Percentiles rank a stretch among this genome's conserved stretches.
These are phyloP conservation scores for Aulostomus chinensis DNA, from an alignment of 2,797 vertebrate species.

Conservation along the genomic window DNA sequence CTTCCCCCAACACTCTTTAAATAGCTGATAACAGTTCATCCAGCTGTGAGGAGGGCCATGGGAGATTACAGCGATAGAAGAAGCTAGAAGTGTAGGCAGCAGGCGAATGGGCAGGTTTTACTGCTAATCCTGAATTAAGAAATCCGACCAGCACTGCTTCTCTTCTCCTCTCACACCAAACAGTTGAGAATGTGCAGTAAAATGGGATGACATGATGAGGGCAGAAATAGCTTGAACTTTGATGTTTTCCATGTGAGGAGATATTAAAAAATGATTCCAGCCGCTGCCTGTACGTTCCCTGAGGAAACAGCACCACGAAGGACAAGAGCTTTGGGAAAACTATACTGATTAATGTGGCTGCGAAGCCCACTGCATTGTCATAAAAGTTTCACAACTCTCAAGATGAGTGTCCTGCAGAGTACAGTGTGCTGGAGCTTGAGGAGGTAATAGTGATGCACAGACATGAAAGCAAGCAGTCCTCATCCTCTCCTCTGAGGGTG, in stretches of 20 bases:
- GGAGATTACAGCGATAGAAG: slow-evolving; percentile 23
- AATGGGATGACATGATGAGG: not conserved
- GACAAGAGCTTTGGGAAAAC: slow-evolving; percentile 13
- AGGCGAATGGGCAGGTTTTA: slow-evolving; percentile 13
- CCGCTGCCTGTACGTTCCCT: slow-evolving; percentile 7
- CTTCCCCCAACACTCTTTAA: slow-evolving; percentile 5
- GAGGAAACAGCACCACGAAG: slow-evolving; percentile 3
- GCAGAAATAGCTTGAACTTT: slow-evolving; percentile 1
- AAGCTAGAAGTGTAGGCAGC: not conserved
- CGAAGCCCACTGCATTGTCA: slow-evolving; percentile 45
- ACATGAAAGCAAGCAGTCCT: slow-evolving; percentile 25
- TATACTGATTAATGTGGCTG: slow-evolving; percentile 4
- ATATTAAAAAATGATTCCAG: slow-evolving; percentile 46
- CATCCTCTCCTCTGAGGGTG: slow-evolving; percentile 25
- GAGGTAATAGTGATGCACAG: slow-evolving; percentile 10
- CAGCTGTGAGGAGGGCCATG: slow-evolving; percentile 12
- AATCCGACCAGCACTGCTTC: slow-evolving; percentile 11
- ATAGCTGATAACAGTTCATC: slow-evolving; percentile 14
- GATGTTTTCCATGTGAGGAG: not conserved
- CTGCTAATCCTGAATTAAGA: slow-evolving; percentile 9
- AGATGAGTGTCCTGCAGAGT: slow-evolving; percentile 34
- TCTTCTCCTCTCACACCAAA: not conserved
- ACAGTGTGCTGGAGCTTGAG: slow-evolving; percentile 3
- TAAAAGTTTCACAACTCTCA: slow-evolving; percentile 69
- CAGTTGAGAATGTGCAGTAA: not conserved